phyloP scores from a whole-genome alignment of 2,113 vertebrate genomes.

The Pygoscelis antarcticus region DNA sequence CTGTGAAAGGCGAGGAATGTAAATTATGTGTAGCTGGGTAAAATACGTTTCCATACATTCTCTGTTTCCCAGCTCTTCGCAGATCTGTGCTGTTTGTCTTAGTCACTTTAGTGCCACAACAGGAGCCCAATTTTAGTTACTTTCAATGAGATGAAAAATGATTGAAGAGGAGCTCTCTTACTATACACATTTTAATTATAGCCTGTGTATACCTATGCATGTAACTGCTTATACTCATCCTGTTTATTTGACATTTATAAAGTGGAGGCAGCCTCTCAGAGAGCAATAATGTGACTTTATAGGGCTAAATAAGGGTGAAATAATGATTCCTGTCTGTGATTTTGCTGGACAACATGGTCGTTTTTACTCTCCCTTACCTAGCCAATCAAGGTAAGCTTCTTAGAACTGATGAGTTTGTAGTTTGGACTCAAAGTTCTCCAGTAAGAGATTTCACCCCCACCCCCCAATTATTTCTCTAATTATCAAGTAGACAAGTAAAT shows the following conservation, averaged over 20 bases:
- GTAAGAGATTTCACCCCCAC: neutral
- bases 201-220: neutral
- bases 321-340: neutral
- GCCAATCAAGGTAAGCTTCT: neutral
- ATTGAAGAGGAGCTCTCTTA: neutral
- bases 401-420: neutral
- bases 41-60: neutral
- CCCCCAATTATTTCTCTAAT: neutral
- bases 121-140: neutral
- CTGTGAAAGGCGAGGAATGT: neutral
- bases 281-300: neutral
- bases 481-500: neutral
- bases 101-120: neutral
- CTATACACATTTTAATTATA: neutral
- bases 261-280: neutral
- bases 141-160: neutral
- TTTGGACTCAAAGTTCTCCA: neutral
- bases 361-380: neutral
- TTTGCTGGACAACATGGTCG: neutral
- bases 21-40: neutral
- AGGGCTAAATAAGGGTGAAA: neutral
- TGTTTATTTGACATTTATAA: neutral
- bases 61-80: neutral
- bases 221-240: neutral
- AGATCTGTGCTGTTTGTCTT: neutral